Percentiles rank a stretch among this genome's conserved stretches.
phyloP scores from a whole-genome alignment of 2,888 invertebrate species.

The Zeuzera pyrina region DNA sequence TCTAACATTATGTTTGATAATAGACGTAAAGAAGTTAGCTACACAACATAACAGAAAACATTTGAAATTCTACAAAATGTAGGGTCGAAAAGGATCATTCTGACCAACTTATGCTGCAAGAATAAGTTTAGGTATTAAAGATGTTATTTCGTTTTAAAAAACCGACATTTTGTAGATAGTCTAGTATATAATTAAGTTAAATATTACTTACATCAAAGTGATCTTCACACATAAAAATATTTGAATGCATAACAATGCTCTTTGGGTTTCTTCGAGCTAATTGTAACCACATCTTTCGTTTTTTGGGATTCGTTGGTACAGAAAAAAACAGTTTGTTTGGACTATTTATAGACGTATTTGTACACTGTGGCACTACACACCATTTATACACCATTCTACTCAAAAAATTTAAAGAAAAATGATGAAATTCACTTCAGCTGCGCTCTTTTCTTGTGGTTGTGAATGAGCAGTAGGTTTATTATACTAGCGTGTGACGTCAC shows the following conservation, averaged over 20 bases:
- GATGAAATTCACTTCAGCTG: not conserved
- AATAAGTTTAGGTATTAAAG: not conserved
- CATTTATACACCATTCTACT: slow-evolving; percentile 6
- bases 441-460: not conserved
- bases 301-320: slow-evolving; percentile 6
- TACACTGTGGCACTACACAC: slow-evolving; percentile 7
- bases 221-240: slow-evolving; percentile 10
- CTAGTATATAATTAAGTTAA: too few species aligned
- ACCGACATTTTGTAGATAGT: too few species aligned
- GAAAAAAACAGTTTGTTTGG: slow-evolving; percentile 9
- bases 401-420: slow-evolving; percentile 1
- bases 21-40: too few species aligned
- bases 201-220: slow-evolving; percentile 8
- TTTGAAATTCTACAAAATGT: too few species aligned
- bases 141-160: too few species aligned
- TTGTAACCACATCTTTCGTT: too few species aligned
- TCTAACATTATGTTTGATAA: too few species aligned
- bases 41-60: too few species aligned
- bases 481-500: not conserved
- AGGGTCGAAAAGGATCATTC: too few species aligned
- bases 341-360: slow-evolving; percentile 7
- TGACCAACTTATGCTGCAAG: not conserved
- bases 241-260: slow-evolving; percentile 1
- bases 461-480: too few species aligned
- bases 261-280: slow-evolving; percentile 5